Percentiles rank a stretch among this genome's conserved stretches.
Evolutionary conservation across 2,888 invertebrate species (phyloP).

Genomic region (Chalcosyrphus nemorum): DNA sequence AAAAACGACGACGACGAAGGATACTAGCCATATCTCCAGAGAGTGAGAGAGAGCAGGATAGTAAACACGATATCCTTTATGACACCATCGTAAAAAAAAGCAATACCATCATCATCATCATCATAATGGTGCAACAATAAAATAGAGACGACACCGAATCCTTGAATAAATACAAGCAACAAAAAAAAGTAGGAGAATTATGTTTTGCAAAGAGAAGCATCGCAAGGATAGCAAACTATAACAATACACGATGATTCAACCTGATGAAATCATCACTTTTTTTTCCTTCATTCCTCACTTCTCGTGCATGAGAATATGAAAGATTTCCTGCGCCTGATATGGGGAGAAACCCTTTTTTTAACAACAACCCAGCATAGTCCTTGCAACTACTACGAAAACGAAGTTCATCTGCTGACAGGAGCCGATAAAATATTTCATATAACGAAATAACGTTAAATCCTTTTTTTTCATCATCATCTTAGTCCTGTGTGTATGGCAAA

Average conservation of each 20-base stretch:
- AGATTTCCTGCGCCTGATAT: constrained; percentile 29
- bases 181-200: neutral
- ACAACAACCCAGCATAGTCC: neutral
- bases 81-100: constrained; percentile 57
- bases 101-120: constrained; percentile 64
- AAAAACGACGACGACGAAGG: constrained; percentile 33
- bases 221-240: constrained; percentile 42
- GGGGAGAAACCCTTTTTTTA: constrained; percentile 22
- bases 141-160: constrained; percentile 64
- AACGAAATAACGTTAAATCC: constrained; percentile 40
- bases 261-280: constrained; percentile 70
- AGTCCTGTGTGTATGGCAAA: constrained; percentile 28
- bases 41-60: constrained; percentile 13
- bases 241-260: constrained; percentile 58
- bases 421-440: constrained; percentile 63
- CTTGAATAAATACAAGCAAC: constrained; percentile 50
- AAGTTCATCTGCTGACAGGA: constrained; percentile 66
- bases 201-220: neutral
- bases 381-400: constrained; percentile 19
- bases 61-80: constrained; percentile 64
- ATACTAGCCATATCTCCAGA: constrained; percentile 45
- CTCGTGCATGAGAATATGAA: constrained; percentile 5
- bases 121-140: constrained; percentile 70
- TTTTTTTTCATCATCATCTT: constrained; percentile 2
- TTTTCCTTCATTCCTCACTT: constrained; percentile 10